These are phyloP conservation scores for Drosophila mimetica DNA, from an alignment of 2,888 invertebrate species.

Conservation along the genomic window DNA sequence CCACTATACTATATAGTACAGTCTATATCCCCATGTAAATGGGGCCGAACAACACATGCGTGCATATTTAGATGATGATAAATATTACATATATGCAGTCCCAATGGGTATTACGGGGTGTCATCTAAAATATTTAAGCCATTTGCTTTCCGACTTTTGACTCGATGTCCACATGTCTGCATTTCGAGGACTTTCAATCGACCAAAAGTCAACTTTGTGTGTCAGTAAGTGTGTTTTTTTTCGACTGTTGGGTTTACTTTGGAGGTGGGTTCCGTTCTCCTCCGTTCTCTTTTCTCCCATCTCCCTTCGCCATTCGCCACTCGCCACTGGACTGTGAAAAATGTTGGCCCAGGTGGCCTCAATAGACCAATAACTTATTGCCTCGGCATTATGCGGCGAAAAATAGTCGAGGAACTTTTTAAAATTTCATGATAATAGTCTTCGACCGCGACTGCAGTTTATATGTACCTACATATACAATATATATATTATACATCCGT, in stretches of 20 bases:
- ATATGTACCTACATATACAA: background rate
- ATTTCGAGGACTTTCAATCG: slow-evolving; percentile 42
- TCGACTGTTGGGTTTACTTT: background rate
- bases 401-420: slow-evolving; percentile 61
- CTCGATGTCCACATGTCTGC: slow-evolving; percentile 40
- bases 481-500: slow-evolving; percentile 11
- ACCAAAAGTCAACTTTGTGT: slow-evolving; percentile 26
- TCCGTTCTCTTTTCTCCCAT: too few species aligned
- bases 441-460: slow-evolving; percentile 21
- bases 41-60: slow-evolving; percentile 32
- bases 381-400: slow-evolving; percentile 58
- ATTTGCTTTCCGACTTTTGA: slow-evolving; percentile 57
- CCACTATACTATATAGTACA: slow-evolving; percentile 8
- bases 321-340: slow-evolving; percentile 14
- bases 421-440: slow-evolving; percentile 71
- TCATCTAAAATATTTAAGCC: slow-evolving; percentile 68
- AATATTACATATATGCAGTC: slow-evolving; percentile 63
- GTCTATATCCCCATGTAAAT: slow-evolving; percentile 8
- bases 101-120: slow-evolving; percentile 44
- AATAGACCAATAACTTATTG: slow-evolving; percentile 70
- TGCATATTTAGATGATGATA: slow-evolving; percentile 70
- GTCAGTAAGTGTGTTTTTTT: background rate
- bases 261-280: background rate
- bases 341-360: slow-evolving; percentile 69
- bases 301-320: background rate